Base-by-base conservation (phyloP, 2,888 invertebrate genomes). In the Himalopsyche tibetana region DNA sequence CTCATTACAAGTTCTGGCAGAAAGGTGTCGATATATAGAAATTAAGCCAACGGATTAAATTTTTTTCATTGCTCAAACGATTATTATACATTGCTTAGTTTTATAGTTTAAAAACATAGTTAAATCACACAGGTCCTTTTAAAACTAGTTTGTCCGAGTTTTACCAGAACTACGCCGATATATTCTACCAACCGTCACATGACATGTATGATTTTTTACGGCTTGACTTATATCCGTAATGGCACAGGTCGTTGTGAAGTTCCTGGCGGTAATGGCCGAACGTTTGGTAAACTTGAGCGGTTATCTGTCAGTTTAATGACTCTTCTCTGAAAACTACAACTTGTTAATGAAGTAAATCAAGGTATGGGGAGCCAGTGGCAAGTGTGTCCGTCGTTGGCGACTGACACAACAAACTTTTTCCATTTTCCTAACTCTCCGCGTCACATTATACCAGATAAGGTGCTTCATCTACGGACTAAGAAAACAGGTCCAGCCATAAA, bases 401-500 rank as follows among this genome's bases (percentile, higher is more conserved):
- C 80, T 81, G 80, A 80, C 79, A 55, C 79, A 79, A 17, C 19
- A 55, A 87, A 87, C 83, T 87, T 87, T 87, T 85, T 85, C 85
- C 87, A 85, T 87, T 87, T 87, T 85, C 87, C 86, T 63, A 63
- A 63, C 63, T 63, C 63, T n/a, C 19, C 63, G 63, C 42, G 84
- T 82, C 83, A 84, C 85, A 83, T 86, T 80, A 82, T 80, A 80
- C 63, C 56, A 79, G 87, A 87, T 87, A 87, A 87, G 83, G 85
- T 84, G 81, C 45, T 80, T n/a, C 56, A 74, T 36, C 45, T 15
- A 80, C 19, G 45, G 42, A 51, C 19, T 38, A 38, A 80, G 51
- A 51, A 40, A 80, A 80, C 80, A 42, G 63, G 63, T 11, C n/a
- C 63, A 63, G 63, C 19, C 19, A 63, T 63, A 63, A 63, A 28